Base-by-base conservation (phyloP, 2,797 vertebrate genomes). In the Mormyrops boulengeri region DNA sequence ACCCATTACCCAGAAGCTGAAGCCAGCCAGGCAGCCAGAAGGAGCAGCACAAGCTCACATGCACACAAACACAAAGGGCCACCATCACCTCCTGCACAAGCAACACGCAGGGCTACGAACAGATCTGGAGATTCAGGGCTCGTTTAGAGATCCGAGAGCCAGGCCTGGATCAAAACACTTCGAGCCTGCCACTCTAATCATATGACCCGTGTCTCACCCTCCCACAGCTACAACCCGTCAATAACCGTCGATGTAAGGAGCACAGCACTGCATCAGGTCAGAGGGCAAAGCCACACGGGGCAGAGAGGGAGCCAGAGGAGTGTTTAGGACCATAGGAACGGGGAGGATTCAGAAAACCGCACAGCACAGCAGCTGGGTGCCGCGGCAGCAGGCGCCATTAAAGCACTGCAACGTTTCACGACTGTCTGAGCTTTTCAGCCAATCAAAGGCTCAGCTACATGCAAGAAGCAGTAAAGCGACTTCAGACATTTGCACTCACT, bases 221-320 rank as follows among this genome's bases (percentile, higher is more conserved):
- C 44, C 4, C 52, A 6, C 69, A 62, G 44, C 47, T 50, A 30
- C 1, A 3, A 90, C 90, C 89, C 92, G 94, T 96, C 96, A 96
- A 96, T 97, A 97, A 97, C 97, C 97, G 97, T 96, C 97, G 97
- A 95, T 96, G 96, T 95, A 97, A 95, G 96, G 97, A 94, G 91
- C 96, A 95, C 95, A 96, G 96, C 96, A 96, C 97, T 90, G 96
- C 94, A 95, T 95, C 95, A 94, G 92, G 91, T 94, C 91, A 96
- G 95, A 94, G 93, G 91, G 90, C 91, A 94, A 90, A 92, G 88
- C 91, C 73, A 92, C 91, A 91, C 88, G 91, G 89, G 57, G 86
- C 11, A 8, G 88, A 66, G 34, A 91, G 91, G 90, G 8, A 50
- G 41, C 50, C 4, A 90, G 90, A 89, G 73, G 91, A 89, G 73